Conservation (phyloP, 2,888 invertebrate species). For the Zele albiditarsus region DNA sequence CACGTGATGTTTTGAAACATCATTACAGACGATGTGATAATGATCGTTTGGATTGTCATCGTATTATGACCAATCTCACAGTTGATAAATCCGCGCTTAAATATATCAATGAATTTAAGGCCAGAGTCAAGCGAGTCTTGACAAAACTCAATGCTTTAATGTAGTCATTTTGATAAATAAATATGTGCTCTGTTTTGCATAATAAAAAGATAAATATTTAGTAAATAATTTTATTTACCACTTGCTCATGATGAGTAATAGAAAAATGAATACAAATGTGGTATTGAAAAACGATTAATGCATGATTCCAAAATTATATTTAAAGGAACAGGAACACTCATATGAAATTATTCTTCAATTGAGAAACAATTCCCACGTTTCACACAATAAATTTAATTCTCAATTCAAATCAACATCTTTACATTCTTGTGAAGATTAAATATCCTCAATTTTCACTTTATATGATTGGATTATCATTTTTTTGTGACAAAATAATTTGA, state of each 20-base stretch:
- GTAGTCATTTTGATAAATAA: constrained; percentile 25
- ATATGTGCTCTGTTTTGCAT: background rate
- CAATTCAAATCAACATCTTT: no score
- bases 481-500: no score
- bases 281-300: no score
- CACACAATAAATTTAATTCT: no score
- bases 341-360: no score
- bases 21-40: constrained; percentile 77
- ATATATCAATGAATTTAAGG: constrained; percentile 60
- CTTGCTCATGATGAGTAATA: background rate
- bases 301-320: no score
- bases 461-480: no score
- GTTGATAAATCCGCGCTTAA: constrained; percentile 62
- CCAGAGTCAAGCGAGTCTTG: constrained; percentile 56
- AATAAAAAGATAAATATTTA: constrained; percentile 37
- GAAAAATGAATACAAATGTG: no score
- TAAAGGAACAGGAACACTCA: no score
- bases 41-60: constrained; percentile 63
- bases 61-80: constrained; percentile 61
- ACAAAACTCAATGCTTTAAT: constrained; percentile 52
- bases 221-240: constrained; percentile 44
- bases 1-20: constrained; percentile 78
- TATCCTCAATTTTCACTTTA: no score
- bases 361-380: no score
- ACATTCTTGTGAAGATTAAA: no score